Evolutionary conservation across 30 jellyfish, hydroid and myxozoan genomes (phyloP), one percentile per base, ranked within the genome.

Genomic region (Aurelia sp.): DNA sequence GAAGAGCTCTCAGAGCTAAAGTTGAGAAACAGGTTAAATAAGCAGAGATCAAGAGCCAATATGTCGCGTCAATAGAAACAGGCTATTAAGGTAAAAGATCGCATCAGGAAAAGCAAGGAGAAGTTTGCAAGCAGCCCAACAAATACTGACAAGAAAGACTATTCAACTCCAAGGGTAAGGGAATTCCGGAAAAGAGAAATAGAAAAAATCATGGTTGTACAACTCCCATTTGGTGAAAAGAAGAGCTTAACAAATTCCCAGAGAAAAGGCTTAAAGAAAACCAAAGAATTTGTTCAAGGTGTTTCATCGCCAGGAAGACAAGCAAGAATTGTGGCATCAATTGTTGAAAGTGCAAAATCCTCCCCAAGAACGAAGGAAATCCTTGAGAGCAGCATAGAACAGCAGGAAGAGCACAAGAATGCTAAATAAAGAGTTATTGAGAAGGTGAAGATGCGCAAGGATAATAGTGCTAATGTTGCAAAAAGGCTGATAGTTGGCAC

Each of bases 391-490:
- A 50, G 83, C 64, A 50, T 11, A 72, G 64, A 59, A 31, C 76
- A 77, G 33, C 88, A 58, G 74, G 78, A 67, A 82, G 79, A 53
- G 70, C 77, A 82, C 63, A 64, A 51, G 70, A 48, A 38, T 48
- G 69, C 88, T 27, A 53, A n/a, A n/a, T n/a, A 48, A 53, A 82
- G 74, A 67, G 77, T 81, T 21, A 20, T 81, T 6, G 12, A 81
- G 35, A 40, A 47, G 40, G 76, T 81, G 15, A 67, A 81, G 76
- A 76, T 51, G 72, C 52, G 87, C 61, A 64, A 67, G 74, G 91
- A 81, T 62, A 81, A 81, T 47, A 81, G 91, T 81, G 86, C 91
- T 9, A 81, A 81, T 21, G 74, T 81, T 65, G 91, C 91, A 35
- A 81, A 76, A 67, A 48, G 91, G 66, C 64, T 81, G 47, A 64